Evolutionary conservation across 2,888 invertebrate genomes (phyloP).

Genomic region (Acleris laterana): DNA sequence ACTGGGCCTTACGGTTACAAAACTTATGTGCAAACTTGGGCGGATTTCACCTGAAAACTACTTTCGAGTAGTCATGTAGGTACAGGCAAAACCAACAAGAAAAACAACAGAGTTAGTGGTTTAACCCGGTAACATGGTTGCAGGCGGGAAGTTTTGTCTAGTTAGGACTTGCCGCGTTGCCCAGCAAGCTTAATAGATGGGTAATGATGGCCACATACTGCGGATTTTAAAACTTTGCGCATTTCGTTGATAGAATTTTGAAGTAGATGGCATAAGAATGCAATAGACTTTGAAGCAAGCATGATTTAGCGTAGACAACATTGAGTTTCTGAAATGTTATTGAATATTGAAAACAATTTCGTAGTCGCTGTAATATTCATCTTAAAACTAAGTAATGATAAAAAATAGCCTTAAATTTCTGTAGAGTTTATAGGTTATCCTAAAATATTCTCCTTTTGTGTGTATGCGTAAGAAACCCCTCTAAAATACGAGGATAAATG

Average conservation of each 20-base stretch:
- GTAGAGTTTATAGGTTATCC: too few species aligned
- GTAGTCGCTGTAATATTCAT: too few species aligned
- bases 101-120: conserved; percentile 42
- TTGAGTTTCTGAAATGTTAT: too few species aligned
- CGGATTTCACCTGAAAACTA: conserved; percentile 42
- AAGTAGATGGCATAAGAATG: not conserved
- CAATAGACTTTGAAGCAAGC: too few species aligned
- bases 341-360: too few species aligned
- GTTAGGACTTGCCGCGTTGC: conserved; percentile 35
- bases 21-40: conserved; percentile 47
- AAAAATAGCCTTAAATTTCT: too few species aligned
- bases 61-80: conserved; percentile 39
- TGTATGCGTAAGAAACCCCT: too few species aligned
- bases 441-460: too few species aligned
- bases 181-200: conserved; percentile 27
- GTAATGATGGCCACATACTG: conserved; percentile 21
- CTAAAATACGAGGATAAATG: too few species aligned
- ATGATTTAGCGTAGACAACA: too few species aligned
- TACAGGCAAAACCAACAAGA: conserved; percentile 40
- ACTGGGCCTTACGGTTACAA: conserved; percentile 46
- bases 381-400: too few species aligned
- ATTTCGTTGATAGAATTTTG: conserved; percentile 21
- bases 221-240: conserved; percentile 5
- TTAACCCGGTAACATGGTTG: conserved; percentile 29
- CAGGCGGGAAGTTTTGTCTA: conserved; percentile 35